Conservation (phyloP, 2,797 vertebrate species). For the Sebastolobus alascanus region DNA sequence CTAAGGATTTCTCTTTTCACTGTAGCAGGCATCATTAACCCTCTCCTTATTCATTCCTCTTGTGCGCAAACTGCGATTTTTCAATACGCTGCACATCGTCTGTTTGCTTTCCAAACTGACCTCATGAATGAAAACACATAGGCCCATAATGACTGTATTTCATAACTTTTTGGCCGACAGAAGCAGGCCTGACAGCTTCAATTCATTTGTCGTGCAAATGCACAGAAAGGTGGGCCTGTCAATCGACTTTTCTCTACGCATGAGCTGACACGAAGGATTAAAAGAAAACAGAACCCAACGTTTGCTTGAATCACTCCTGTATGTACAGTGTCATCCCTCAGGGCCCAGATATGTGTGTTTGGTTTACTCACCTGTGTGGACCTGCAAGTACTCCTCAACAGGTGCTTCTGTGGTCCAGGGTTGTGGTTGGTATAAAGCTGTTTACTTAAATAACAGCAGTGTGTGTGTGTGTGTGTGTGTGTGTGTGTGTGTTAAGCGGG, state of each 20-base stretch:
- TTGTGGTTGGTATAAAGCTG: constrained; percentile 23
- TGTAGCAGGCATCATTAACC: constrained; percentile 52
- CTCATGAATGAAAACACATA: constrained; percentile 67
- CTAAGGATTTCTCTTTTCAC: constrained; percentile 54
- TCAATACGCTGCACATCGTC: constrained; percentile 18
- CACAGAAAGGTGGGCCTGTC: constrained; percentile 58
- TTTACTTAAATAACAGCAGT: constrained; percentile 51
- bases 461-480: constrained; percentile 20
- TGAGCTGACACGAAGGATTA: constrained; percentile 55
- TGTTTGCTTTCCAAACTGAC: constrained; percentile 69
- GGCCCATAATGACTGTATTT: constrained; percentile 55
- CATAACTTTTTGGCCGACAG: constrained; percentile 50
- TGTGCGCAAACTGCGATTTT: constrained; percentile 1
- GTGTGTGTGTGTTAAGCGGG: constrained; percentile 7
- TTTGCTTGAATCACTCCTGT: constrained; percentile 61
- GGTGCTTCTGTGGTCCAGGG: constrained; percentile 53
- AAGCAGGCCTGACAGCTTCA: constrained; percentile 48
- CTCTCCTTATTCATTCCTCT: constrained; percentile 43
- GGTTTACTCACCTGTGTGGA: constrained; percentile 74
- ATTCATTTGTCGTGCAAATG: constrained; percentile 51
- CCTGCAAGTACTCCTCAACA: constrained; percentile 59
- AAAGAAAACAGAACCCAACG: constrained; percentile 52
- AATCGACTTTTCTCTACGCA: constrained; percentile 21
- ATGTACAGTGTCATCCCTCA: constrained; percentile 36
- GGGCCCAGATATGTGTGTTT: constrained; percentile 40